Evolutionary conservation across 2,797 vertebrate species (phyloP).

Genomic region (Channa striata): DNA sequence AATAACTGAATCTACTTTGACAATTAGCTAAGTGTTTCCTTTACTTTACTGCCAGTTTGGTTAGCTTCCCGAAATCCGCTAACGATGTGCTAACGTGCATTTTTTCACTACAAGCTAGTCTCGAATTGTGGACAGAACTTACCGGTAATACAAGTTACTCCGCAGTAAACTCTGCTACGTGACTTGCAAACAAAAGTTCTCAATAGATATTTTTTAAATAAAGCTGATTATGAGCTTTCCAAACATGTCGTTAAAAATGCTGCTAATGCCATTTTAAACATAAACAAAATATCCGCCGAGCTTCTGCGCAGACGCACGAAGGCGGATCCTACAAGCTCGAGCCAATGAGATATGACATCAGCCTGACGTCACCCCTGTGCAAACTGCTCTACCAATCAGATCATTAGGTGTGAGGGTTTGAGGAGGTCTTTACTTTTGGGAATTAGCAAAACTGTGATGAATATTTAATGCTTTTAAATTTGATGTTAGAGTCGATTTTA

Average conservation of each 20-base stretch:
- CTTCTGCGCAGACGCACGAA: slow-evolving; percentile 1
- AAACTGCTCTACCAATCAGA: no score
- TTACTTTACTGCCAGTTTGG: no score
- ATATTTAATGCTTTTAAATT: no score
- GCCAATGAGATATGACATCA: slow-evolving; percentile 34
- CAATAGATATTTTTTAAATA: accelerated
- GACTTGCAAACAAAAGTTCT: neutral
- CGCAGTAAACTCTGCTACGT: neutral
- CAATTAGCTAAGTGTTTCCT: no score
- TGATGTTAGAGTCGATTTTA: no score
- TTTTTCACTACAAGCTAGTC: neutral
- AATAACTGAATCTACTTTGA: no score
- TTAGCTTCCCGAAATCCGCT: no score
- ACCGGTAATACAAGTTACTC: slow-evolving; percentile 8
- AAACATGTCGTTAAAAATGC: neutral
- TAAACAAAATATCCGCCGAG: slow-evolving; percentile 18
- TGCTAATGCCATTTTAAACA: slow-evolving; percentile 28
- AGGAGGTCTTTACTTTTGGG: no score
- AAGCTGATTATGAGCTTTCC: accelerated
- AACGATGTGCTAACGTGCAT: neutral
- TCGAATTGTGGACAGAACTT: neutral
- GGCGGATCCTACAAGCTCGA: accelerated
- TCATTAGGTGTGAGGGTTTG: no score
- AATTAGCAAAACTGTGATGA: no score
- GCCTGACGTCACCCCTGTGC: no score